Evolutionary conservation across 2,797 vertebrate species (phyloP).

Genomic region (Lepus townsendii): DNA sequence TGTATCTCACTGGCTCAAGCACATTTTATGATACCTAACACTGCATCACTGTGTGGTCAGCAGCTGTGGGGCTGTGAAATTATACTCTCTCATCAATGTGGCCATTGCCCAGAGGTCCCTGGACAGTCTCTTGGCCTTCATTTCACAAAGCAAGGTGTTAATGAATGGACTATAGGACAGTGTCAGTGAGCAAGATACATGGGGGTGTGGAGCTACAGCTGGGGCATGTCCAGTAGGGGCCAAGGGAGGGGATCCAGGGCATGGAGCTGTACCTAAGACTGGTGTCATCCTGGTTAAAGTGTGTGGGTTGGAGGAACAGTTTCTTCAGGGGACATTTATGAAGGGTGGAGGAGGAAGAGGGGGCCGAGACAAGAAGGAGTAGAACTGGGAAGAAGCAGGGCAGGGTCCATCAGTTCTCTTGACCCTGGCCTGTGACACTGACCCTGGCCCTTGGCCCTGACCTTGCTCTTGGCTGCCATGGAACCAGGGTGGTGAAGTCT

Average conservation of each 20-base stretch:
- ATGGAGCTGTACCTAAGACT: accelerated
- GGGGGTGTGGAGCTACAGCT: too few relatives aligned
- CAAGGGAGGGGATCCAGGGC: background rate
- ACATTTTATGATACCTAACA: background rate
- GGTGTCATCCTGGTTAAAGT: background rate
- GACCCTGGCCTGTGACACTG: background rate
- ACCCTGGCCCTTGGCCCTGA: background rate
- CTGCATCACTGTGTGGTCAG: background rate
- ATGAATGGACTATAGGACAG: background rate
- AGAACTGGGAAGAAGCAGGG: background rate
- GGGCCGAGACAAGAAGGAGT: background rate
- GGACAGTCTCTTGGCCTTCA: background rate
- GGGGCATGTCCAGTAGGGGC: background rate
- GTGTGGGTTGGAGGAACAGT: background rate
- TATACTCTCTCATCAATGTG: background rate
- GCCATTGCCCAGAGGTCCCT: too few relatives aligned
- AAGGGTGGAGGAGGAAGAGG: background rate
- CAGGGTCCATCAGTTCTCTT: background rate
- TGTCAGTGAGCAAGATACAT: background rate
- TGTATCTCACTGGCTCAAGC: background rate
- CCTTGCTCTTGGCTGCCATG: background rate
- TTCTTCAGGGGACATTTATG: background rate
- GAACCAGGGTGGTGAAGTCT: too few relatives aligned
- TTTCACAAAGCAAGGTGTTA: background rate
- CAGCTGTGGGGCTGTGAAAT: background rate